Evolutionary conservation across 2,888 invertebrate species (phyloP), one percentile per base, ranked within the genome.

Genomic region (Scrobipalpa costella): DNA sequence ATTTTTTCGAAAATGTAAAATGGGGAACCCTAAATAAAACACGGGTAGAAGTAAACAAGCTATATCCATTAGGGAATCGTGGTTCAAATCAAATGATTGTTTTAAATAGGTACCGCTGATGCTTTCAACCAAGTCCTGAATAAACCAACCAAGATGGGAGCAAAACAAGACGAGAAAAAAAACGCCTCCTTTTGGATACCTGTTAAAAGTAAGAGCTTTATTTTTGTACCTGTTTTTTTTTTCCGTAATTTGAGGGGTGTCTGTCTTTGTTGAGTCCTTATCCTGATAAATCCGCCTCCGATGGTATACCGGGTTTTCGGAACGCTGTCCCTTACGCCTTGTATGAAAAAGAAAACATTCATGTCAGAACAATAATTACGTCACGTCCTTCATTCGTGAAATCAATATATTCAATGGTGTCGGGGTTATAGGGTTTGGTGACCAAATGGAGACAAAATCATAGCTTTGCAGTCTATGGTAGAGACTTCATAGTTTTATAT

Each of bases 131-230:
- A 49, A 60, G 27, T 15, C 40, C 44, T 44, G 27, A 61, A 19
- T n/a, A 38, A 57, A 36, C 34, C 34, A 36, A n/a, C 57, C 64
- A 63, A 67, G 63, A 84, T 84, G 84, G 68, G 70, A 6, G 74
- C 64, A 57, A 63, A 70, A 34, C 78, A 70, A 15, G 63, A 60
- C 19, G 68, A 70, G 0, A 78, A 67, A 47, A 80, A 70, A 67
- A 80, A 69, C 59, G 49, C 76, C 44, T 65, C 73, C 0, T 77
- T 79, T 64, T 85, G 85, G 86, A 74, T 83, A 36, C 81, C 84
- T 2, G 65, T 73, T 1, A 84, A 80, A 73, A 79, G 87, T 86
- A 70, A 82, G 85, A 55, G 52, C 11, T n/a, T n/a, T n/a, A n/a
- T 52, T 27, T 15, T 52, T 52, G 15, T 27, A 7, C 7, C 3